A percentile compares a stretch with the other conserved stretches of the same genome.
Evolutionary conservation across 2,797 vertebrate species (phyloP).

Genomic region (Thripadectes ignobilis): DNA sequence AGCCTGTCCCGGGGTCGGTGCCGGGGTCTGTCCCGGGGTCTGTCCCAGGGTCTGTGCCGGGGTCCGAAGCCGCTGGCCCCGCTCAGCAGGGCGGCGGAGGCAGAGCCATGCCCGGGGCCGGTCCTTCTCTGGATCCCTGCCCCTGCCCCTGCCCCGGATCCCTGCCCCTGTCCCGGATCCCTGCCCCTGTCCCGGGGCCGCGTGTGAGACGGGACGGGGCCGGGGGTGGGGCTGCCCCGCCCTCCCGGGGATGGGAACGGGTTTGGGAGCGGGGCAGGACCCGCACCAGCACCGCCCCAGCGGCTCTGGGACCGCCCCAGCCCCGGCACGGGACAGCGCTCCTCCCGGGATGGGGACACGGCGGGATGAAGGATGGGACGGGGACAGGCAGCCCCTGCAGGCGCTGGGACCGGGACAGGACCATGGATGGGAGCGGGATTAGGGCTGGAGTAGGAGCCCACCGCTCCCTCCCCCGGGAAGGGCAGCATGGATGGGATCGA

Average conservation of each 20-base stretch:
- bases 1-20: no score
- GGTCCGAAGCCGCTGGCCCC: neutral
- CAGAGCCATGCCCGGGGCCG: neutral
- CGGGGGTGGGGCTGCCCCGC: neutral
- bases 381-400: no score
- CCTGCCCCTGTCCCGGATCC: no score
- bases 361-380: neutral
- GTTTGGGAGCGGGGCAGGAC: neutral
- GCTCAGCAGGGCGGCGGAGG: neutral
- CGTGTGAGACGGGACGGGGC: neutral
- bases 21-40: no score
- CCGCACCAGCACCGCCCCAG: neutral
- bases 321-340: fast-evolving
- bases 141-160: no score
- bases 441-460: neutral
- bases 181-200: neutral
- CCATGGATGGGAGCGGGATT: neutral
- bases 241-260: neutral
- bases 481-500: neutral
- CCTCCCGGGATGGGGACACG: fast-evolving
- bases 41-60: no score
- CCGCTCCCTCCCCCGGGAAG: neutral
- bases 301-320: neutral
- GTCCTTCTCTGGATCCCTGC: no score
- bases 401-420: neutral